Base-by-base conservation (phyloP, 1,140 invertebrate genomes). In the Holotrichia oblita region DNA sequence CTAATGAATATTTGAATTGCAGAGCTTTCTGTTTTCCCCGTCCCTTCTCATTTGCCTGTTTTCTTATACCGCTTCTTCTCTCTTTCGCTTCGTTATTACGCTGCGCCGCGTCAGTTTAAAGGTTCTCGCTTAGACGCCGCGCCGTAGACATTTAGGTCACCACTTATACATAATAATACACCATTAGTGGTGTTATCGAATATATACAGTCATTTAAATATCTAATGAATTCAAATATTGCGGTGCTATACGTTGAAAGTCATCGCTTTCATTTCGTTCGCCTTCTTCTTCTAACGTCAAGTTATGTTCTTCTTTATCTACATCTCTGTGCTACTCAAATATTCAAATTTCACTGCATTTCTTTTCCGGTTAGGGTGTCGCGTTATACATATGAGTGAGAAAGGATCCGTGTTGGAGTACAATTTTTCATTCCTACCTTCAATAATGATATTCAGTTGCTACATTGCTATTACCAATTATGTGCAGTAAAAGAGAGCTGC, bases 1-100 rank as follows among this genome's bases (percentile, higher is more conserved):
- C 79, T 80, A 80, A 80, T 80, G 79, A 80, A 80, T 77, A 80
- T 80, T 80, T 80, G 79, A 80, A 76, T 80, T 80, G 79, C 76
- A 80, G 76, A 80, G 27, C 48, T 79, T 76, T 69, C 59, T 41
- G 40, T 73, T 78, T 78, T 73, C 64, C 69, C 27, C 9, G 40
- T n/a, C n/a, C n/a, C 61, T 6, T 20, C 6, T 17, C 24, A 20
- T 14, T 12, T 20, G 9, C 27, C 55, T 77, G 24, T 24, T 72
- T 77, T 42, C 20, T 77, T 40, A 34, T 41, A n/a, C 69, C 34
- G 34, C 59, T 59, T 55, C 61, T 12, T 24, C 61, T 2, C 22
- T 22, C n/a, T 9, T 64, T 17, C 12, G 61, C 61, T 64, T 24
- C 44, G 12, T 48, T 48, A 48, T n/a, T n/a, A n/a, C n/a, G n/a